Percentiles rank a stretch among this genome's conserved stretches.
Evolutionary conservation across 2,113 vertebrate species (phyloP).

Genomic region (Haemorhous mexicanus): DNA sequence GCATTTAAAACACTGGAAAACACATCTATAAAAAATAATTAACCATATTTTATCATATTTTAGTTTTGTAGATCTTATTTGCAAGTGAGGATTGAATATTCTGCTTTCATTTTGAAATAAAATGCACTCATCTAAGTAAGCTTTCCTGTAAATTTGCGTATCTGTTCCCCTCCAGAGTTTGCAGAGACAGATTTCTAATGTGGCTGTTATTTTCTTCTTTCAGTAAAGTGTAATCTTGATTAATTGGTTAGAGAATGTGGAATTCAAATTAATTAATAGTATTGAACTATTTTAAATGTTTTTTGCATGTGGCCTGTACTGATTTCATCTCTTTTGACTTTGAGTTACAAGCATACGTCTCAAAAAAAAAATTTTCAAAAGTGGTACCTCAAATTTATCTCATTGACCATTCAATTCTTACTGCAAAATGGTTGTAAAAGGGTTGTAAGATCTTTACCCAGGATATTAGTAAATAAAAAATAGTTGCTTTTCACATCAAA

Average conservation of each 20-base stretch:
- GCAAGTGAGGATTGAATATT: not conserved
- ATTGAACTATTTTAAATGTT: not conserved
- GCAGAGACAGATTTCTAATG: not conserved
- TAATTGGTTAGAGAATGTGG: not conserved
- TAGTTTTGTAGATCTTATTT: not conserved
- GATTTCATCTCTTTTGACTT: not conserved
- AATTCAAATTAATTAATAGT: not conserved
- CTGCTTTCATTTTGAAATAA: not conserved
- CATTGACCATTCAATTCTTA: not conserved
- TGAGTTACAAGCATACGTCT: not conserved
- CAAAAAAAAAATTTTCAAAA: not conserved
- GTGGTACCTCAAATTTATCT: not conserved
- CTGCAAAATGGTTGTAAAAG: not conserved
- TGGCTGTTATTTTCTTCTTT: not conserved
- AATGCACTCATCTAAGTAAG: not conserved
- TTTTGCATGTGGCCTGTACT: not conserved
- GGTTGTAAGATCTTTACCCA: not conserved
- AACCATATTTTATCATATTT: not conserved
- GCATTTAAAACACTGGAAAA: not conserved
- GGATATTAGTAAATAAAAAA: not conserved
- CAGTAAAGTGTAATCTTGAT: not conserved
- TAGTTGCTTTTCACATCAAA: not conserved
- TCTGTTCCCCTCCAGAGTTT: not conserved
- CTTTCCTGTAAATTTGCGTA: not conserved
- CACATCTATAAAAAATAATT: not conserved